Base-by-base conservation (phyloP, 2,888 invertebrate species). In the Electrophaes corylata region DNA sequence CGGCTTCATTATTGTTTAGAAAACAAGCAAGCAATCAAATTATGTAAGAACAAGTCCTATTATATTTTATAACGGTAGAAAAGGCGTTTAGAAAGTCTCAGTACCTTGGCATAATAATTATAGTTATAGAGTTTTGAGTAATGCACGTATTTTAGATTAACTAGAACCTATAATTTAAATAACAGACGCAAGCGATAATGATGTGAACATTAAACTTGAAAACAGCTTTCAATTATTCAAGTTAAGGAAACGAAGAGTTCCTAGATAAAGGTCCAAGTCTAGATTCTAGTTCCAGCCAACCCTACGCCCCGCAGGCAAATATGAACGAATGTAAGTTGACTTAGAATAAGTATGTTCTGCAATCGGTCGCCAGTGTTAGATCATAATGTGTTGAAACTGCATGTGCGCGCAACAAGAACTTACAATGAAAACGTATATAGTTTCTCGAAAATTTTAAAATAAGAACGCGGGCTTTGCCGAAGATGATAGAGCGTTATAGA, bases 291-390 rank as follows among this genome's bases (percentile, higher is more conserved):
- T 70, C 79, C 72, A 81, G 85, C 82, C 91, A 91, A 80, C 91
- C 91, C 91, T 91, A 91, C 70, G 85, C 79, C 88, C 85, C 83
- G 86, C 91, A 91, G 91, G 91, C 91, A 91, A 91, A 91, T 91
- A 91, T 91, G 91, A 91, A 91, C 91, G 91, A 91, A 91, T 91
- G 91, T 91, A 88, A 91, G 91, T 91, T 91, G 91, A 91, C 90
- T 91, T 91, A 91, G 91, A 91, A 91, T 91, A 91, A 90, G 91
- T 91, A 86, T 91, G 91, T 91, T 88, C 91, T 88, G 88, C 91
- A 89, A 91, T 90, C 88, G 88, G 81, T 85, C 78, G 88, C 84
- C 91, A 91, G 91, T 91, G 91, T 91, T 91, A 91, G 91, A 90
- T 91, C 91, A 91, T 91, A 89, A 89, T 90, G 91, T 91, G 91